Evolutionary conservation across 2,113 vertebrate genomes (phyloP).

Genomic region (Anoura caudifer): DNA sequence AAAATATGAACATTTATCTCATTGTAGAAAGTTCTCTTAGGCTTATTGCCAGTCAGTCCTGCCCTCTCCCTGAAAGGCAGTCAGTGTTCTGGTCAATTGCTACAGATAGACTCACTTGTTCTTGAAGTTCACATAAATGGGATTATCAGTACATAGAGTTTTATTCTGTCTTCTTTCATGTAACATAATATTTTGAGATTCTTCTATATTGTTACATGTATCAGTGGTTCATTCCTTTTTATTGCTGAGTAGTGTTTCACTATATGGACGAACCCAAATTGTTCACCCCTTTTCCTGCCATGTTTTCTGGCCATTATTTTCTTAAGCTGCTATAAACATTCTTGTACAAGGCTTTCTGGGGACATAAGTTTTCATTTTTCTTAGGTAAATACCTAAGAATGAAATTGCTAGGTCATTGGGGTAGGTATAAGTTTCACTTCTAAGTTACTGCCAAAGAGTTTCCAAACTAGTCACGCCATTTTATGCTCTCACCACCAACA

Average conservation of each 20-base stretch:
- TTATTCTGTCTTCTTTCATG: not conserved
- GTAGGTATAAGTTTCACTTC: too few species aligned
- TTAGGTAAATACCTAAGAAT: not conserved
- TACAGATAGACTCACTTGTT: not conserved
- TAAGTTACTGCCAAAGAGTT: not conserved
- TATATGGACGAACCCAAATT: not conserved
- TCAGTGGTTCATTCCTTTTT: not conserved
- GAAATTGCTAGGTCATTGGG: not conserved
- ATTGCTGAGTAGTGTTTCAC: not conserved
- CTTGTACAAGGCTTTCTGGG: not conserved
- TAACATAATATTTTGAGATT: not conserved
- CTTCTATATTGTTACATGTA: not conserved
- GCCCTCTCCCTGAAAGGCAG: not conserved
- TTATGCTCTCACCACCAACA: not conserved
- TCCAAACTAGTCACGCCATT: not conserved
- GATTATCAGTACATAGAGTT: not conserved
- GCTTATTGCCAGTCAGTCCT: not conserved
- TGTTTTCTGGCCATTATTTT: not conserved
- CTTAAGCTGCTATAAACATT: not conserved
- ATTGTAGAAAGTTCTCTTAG: not conserved
- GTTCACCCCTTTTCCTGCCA: not conserved
- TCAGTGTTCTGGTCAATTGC: not conserved
- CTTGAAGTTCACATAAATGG: not conserved
- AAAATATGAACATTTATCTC: not conserved
- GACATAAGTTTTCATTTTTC: not conserved